Base-by-base conservation (phyloP, 2,113 vertebrate species). In the Sinocyclocheilus anshuiensis region DNA sequence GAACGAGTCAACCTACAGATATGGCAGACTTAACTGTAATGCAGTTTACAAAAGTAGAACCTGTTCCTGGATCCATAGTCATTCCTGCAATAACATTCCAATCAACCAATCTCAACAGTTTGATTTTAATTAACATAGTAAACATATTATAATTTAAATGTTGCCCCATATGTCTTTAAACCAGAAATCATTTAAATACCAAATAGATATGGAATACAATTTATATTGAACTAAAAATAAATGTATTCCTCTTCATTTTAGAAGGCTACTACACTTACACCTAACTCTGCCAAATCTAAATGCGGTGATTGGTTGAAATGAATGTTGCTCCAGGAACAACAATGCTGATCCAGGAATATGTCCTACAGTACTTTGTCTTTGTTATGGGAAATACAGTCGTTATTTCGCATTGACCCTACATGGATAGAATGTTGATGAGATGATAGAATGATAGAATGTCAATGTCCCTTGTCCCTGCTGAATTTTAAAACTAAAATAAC, bases 401-500 rank as follows among this genome's bases (percentile, higher is more conserved):
- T 77, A 77, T 77, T 77, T 77, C 4, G 15, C n/a, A 26, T 12
- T 24, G 75, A 77, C 13, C n/a, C 48, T 29, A 8, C 75, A 29
- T 53, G n/a, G 45, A 29, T 8, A 48, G 75, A 77, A 77, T 53
- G 48, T 18, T 18, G 75, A 77, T 77, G 75, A 50, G 13, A 15
- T 77, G 45, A 77, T 33, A 55, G 24, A 59, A 33, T 33, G 15
- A 79, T 39, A 80, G 77, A 80, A 80, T 36, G 82, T 74, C 65
- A 13, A 84, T 74, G 48, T n/a, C 33, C 12, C 29, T 24, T 6
- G 33, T 74, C 67, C 81, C 69, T 13, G 20, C 29, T 6, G 81
- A 74, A 57, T 74, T 57, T 36, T 20, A 83, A 59, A 74, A 74
- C 48, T 83, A 39, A 33, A 69, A 53, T 74, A 74, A 74, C 81